phyloP scores from a whole-genome alignment of 2,888 invertebrate species.

The Phalangium opilio region DNA sequence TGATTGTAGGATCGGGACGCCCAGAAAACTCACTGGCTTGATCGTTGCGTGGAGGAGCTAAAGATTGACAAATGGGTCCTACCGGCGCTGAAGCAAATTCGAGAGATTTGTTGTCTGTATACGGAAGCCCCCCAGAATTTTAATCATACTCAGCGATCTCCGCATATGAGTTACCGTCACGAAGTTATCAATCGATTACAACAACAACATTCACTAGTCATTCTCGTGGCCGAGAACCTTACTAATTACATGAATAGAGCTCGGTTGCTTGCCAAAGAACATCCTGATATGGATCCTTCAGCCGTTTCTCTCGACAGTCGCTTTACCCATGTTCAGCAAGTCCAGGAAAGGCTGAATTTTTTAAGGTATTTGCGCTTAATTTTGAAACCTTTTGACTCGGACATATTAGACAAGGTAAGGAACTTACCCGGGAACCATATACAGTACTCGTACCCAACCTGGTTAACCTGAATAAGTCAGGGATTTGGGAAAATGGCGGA shows the following conservation, averaged over 20 bases:
- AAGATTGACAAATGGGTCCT: slow-evolving; percentile 69
- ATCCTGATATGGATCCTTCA: slow-evolving; percentile 56
- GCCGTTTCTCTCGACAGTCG: slow-evolving; percentile 50
- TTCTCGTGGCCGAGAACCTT: slow-evolving; percentile 81
- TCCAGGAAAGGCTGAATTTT: slow-evolving; percentile 84
- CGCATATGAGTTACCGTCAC: slow-evolving; percentile 36
- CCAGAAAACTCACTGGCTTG: slow-evolving; percentile 87
- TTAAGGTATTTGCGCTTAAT: too few relatives aligned
- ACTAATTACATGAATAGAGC: slow-evolving; percentile 72
- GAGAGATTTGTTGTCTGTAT: slow-evolving; percentile 87
- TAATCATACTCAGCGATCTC: slow-evolving; percentile 25
- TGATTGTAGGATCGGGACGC: slow-evolving; percentile 60
- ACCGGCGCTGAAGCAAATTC: slow-evolving; percentile 85
- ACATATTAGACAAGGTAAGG: too few relatives aligned
- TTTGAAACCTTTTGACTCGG: too few relatives aligned
- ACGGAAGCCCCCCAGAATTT: slow-evolving; percentile 58
- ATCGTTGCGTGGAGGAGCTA: slow-evolving; percentile 89
- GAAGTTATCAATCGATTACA: slow-evolving; percentile 79
- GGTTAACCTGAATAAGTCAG: too few relatives aligned
- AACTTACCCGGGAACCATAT: too few relatives aligned
- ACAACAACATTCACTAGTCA: slow-evolving; percentile 78
- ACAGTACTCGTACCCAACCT: too few relatives aligned
- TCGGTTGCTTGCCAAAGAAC: slow-evolving; percentile 49
- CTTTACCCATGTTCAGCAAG: slow-evolving; percentile 80
- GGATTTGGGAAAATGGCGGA: too few relatives aligned